Evolutionary conservation across 2,888 invertebrate species (phyloP), one percentile per base, ranked within the genome.

Genomic region (Sepioteuthis lessoniana): DNA sequence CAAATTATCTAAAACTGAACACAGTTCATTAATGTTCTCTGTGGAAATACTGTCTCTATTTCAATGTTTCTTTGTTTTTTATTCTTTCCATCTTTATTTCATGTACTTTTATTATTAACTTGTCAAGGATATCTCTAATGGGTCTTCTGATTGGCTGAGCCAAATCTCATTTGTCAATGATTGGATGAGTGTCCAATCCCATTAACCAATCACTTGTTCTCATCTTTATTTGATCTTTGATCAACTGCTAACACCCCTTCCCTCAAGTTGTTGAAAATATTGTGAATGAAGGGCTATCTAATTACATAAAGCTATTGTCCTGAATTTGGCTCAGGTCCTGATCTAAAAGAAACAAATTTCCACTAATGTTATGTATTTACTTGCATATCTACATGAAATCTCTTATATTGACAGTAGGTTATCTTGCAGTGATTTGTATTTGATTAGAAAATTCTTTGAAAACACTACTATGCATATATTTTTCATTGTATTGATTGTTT

Each of bases 101-200:
- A 35, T 16, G 8, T 76, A n/a, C 76, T 76, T 76, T 76, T n/a
- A 76, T 76, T 76, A 76, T 76, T n/a, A 76, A 76, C 76, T 76
- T 76, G 76, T 76, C 35, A 60, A 0, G n/a, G n/a, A 76, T 35
- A 76, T 76, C n/a, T n/a, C 76, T n/a, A 25, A 76, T 76, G 35
- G n/a, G 76, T 3, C 76, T 35, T 76, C 76, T 76, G 76, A 76
- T 76, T 76, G 76, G 76, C 76, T 76, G n/a, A 76, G 76, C n/a
- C 76, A 76, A n/a, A n/a, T 76, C 76, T 76, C n/a, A 76, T 76
- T 76, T 76, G 76, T 76, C 76, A 76, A n/a, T 35, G 76, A 76
- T n/a, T 76, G 76, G 76, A 76, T 19, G 19, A 76, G n/a, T 76
- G 76, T 76, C 76, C 76, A 76, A n/a, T 76, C 76, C n/a, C 76